Base-by-base conservation (phyloP, 2,113 vertebrate species). In the Glareola pratincola region DNA sequence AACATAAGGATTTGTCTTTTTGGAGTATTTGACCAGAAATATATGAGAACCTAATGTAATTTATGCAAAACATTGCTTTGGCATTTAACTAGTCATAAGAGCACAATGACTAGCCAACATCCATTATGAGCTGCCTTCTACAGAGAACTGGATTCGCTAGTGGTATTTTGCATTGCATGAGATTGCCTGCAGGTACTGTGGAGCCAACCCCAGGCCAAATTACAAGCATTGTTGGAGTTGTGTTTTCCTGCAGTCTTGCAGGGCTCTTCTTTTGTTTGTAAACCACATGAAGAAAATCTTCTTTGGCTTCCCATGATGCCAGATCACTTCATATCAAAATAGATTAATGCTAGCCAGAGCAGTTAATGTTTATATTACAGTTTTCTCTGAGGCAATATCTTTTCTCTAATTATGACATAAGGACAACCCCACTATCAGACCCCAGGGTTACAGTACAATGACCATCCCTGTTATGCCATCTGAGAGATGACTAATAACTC, bases 331-430 rank as follows among this genome's bases (percentile, higher is more conserved):
- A 57, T 53, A 93, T 96, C 92, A 92, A 94, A 96, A 94, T 39
- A 88, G 47, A 96, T 97, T 92, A 92, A 89, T 59, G 77, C 24
- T 81, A 88, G 47, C 47, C 89, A 67, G 57, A 87, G 48, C 26
- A 95, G n/a, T 71, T 91, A 56, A 30, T 97, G 91, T 93, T 97
- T 96, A 96, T 94, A 85, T 85, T 56, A 80, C 68, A 22, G 20
- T 96, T 96, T 98, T 92, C 96, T 97, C 96, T 77, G 77, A 81
- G 93, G 96, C 92, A 86, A 24, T 90, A 68, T 92, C 75, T 97
- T 94, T 92, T 91, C 81, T 94, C 85, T 96, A 94, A 97, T 81
- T 97, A 94, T 34, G 32, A 72, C 75, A 88, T 83, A 86, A 96
- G 90, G 85, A 75, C 57, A 76, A 51, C 48, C 64, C 29, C 79